These are phyloP conservation scores for Chrysochloris asiatica DNA, from an alignment of 2,113 vertebrate genomes.

Conservation along the genomic window DNA sequence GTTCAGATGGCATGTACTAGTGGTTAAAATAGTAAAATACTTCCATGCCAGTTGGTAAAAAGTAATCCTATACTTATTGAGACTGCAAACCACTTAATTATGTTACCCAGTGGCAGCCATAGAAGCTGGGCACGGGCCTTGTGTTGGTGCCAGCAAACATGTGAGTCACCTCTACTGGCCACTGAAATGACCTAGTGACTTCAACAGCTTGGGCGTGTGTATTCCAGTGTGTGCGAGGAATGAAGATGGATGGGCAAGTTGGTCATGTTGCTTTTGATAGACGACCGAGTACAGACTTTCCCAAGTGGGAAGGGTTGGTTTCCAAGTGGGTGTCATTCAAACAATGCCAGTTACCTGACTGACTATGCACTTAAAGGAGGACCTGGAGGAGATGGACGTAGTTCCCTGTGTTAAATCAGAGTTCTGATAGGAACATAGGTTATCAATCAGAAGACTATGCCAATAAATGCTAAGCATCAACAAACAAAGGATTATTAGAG, in stretches of 20 bases:
- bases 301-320: not conserved
- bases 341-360: not conserved
- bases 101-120: not conserved
- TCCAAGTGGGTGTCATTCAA: not conserved
- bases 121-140: not conserved
- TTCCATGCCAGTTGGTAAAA: constrained; percentile 6
- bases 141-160: not conserved
- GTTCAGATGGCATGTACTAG: not conserved
- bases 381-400: not conserved
- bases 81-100: constrained; percentile 16
- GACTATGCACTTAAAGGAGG: not conserved
- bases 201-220: not conserved
- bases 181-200: not conserved
- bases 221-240: not conserved
- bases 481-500: not conserved
- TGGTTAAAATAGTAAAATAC: not conserved
- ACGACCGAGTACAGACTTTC: not conserved
- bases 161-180: not conserved
- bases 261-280: not conserved
- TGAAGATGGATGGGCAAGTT: accelerated
- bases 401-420: not conserved
- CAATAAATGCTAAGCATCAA: not conserved
- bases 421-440: not conserved
- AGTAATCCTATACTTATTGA: constrained; percentile 15
- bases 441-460: not conserved